Percentiles rank a stretch among this genome's conserved stretches.
Conservation (phyloP, 92 coral and sea anemone species). For the Diadumene lineata region DNA sequence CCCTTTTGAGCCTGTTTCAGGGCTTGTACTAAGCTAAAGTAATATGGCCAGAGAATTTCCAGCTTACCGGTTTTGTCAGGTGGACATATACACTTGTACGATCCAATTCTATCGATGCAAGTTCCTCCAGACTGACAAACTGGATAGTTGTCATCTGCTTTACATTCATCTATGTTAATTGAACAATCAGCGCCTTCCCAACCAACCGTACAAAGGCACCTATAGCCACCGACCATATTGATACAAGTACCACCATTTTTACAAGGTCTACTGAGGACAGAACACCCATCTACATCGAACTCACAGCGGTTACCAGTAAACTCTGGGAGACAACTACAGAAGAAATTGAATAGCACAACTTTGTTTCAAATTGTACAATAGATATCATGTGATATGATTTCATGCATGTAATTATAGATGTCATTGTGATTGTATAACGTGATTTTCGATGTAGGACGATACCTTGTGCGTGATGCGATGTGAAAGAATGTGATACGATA, state of each 20-base stretch:
- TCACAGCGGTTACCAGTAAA: constrained; percentile 68
- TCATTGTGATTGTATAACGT: too few relatives aligned
- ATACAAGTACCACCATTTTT: constrained; percentile 76
- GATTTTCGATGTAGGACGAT: too few relatives aligned
- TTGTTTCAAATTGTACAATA: not conserved
- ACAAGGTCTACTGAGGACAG: constrained; percentile 51
- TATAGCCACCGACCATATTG: constrained; percentile 61
- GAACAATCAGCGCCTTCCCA: constrained; percentile 86
- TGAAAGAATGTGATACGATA: too few relatives aligned
- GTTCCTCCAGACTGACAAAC: constrained; percentile 67
- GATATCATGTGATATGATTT: too few relatives aligned
- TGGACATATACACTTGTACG: constrained; percentile 57
- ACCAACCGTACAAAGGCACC: constrained; percentile 76
- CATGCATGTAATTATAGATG: too few relatives aligned
- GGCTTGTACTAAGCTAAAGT: too few relatives aligned
- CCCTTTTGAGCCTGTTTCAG: constrained; percentile 64
- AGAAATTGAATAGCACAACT: not conserved
- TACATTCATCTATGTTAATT: constrained; percentile 72
- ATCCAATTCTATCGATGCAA: constrained; percentile 67
- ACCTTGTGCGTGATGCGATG: too few relatives aligned
- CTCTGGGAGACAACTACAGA: constrained; percentile 69
- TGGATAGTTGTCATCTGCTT: constrained; percentile 24
- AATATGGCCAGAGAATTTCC: too few relatives aligned
- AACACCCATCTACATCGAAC: constrained; percentile 73
- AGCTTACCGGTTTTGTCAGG: constrained; percentile 60